A percentile compares a stretch with the other conserved stretches of the same genome.
phyloP scores from a whole-genome alignment of 2,797 vertebrate species.

The Gambelia wislizenii region DNA sequence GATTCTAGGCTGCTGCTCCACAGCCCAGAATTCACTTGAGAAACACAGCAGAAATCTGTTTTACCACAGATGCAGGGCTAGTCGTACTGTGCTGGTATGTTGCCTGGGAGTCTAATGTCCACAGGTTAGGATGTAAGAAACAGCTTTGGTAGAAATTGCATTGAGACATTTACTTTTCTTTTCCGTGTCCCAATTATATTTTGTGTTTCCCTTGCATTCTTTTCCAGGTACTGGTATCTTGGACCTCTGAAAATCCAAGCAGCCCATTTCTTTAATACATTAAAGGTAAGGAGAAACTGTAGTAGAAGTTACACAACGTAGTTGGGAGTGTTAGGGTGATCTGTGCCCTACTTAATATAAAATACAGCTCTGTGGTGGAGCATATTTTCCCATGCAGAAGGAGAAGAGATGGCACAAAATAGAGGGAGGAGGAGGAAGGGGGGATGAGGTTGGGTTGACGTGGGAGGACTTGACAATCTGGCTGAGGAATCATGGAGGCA shows the following conservation, averaged over 20 bases:
- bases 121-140: background rate
- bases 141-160: constrained; percentile 16
- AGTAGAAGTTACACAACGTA: background rate
- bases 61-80: background rate
- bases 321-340: background rate
- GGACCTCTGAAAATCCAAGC: constrained; percentile 94
- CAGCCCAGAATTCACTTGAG: background rate
- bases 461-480: too few relatives aligned
- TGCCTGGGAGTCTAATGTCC: background rate
- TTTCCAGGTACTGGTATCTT: constrained; percentile 94
- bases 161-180: constrained; percentile 21
- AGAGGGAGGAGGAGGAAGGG: too few relatives aligned
- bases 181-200: background rate
- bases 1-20: background rate
- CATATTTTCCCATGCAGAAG: background rate
- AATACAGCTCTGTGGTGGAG: background rate
- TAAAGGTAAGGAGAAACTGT: constrained; percentile 82
- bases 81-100: too few relatives aligned
- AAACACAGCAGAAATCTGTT: background rate
- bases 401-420: too few relatives aligned
- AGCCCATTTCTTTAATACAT: constrained; percentile 90
- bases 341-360: background rate
- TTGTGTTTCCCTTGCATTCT: constrained; percentile 17
- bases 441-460: too few relatives aligned
- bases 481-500: too few relatives aligned